A percentile compares a stretch with the other conserved stretches of the same genome.
Conservation (phyloP, 2,113 vertebrate genomes). For the Calypte anna region DNA sequence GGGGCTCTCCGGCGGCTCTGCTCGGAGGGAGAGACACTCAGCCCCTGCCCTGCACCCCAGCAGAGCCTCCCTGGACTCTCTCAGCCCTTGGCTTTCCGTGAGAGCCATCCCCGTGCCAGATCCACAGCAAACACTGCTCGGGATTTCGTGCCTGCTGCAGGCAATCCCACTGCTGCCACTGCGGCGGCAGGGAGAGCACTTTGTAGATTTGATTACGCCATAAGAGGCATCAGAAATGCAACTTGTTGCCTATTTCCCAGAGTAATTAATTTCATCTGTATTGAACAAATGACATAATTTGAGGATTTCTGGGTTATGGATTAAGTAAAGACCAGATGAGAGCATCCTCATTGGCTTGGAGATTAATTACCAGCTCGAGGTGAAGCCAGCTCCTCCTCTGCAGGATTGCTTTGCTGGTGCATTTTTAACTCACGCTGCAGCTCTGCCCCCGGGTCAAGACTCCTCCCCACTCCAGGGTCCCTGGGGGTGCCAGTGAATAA, state of each 20-base stretch:
- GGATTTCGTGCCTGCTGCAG: neutral
- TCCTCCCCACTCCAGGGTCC: neutral
- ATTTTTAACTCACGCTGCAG: neutral
- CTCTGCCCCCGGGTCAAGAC: fast-evolving
- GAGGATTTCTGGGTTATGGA: constrained; percentile 67
- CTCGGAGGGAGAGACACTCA: too few relatives aligned
- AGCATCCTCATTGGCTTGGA: constrained; percentile 44
- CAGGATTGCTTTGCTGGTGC: neutral
- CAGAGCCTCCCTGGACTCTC: too few relatives aligned
- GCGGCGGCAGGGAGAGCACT: constrained; percentile 5
- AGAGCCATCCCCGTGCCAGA: too few relatives aligned
- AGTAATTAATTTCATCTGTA: constrained; percentile 71
- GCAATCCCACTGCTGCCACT: neutral
- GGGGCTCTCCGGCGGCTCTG: neutral
- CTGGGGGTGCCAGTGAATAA: fast-evolving
- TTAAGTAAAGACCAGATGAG: constrained; percentile 70
- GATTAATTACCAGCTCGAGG: constrained; percentile 62
- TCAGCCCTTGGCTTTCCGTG: too few relatives aligned
- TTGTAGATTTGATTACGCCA: neutral
- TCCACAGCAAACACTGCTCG: neutral
- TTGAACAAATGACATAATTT: constrained; percentile 72
- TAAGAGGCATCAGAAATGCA: constrained; percentile 41
- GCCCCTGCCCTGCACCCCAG: too few relatives aligned
- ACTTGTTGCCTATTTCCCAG: constrained; percentile 67
- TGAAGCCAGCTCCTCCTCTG: constrained; percentile 11